These are phyloP conservation scores for Chromis chromis DNA, from an alignment of 2,797 vertebrate genomes.

Conservation along the genomic window DNA sequence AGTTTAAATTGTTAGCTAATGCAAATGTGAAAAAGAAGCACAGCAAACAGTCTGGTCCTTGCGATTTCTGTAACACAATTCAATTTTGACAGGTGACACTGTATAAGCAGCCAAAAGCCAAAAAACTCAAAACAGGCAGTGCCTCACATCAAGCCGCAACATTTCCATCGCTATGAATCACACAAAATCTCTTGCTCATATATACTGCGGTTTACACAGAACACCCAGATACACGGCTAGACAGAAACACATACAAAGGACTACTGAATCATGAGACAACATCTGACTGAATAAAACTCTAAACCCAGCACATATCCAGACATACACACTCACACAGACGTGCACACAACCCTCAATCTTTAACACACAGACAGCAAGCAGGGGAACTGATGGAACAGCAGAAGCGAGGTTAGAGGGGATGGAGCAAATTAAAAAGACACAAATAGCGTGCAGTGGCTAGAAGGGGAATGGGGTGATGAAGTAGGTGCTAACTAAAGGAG, in stretches of 20 bases:
- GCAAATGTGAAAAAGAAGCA: constrained; percentile 19
- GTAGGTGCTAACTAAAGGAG: constrained; percentile 68
- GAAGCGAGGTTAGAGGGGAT: constrained; percentile 71
- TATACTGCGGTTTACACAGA: constrained; percentile 10
- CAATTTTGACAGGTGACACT: constrained; percentile 32
- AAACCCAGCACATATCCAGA: constrained; percentile 23
- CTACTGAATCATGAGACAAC: constrained; percentile 23
- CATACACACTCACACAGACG: constrained; percentile 26
- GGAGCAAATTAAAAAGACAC: constrained; percentile 71
- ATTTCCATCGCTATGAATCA: constrained; percentile 25
- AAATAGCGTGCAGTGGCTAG: constrained; percentile 69
- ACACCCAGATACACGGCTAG: constrained; percentile 4
- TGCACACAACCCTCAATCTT: constrained; percentile 33
- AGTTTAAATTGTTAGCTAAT: neutral
- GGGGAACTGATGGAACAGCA: constrained; percentile 66
- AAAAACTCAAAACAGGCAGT: constrained; percentile 42
- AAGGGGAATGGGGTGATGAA: constrained; percentile 63
- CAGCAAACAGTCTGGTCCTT: constrained; percentile 10
- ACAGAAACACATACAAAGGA: constrained; percentile 40
- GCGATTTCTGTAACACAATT: constrained; percentile 26
- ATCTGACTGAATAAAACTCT: constrained; percentile 41
- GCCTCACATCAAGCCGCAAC: constrained; percentile 34
- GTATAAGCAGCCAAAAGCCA: constrained; percentile 39
- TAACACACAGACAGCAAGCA: constrained; percentile 76
- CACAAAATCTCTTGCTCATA: constrained; percentile 28